A percentile compares a stretch with the other conserved stretches of the same genome.
Evolutionary conservation across 2,888 invertebrate genomes (phyloP).

Genomic region (Nemapogon koenigi): DNA sequence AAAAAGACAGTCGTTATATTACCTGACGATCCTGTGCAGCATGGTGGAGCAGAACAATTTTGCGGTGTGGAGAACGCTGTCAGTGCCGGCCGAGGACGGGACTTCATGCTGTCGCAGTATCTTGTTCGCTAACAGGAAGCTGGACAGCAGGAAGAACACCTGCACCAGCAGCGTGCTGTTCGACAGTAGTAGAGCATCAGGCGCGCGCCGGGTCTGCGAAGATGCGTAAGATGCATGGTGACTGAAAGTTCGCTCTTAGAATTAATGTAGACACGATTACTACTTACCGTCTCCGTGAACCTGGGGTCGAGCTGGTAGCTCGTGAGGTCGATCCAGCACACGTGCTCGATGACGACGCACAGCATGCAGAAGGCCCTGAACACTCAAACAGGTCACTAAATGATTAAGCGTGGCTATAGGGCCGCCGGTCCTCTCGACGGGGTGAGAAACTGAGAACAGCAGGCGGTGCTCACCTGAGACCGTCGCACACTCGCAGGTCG

Average conservation of each 20-base stretch:
- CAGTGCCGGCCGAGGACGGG: slow-evolving; percentile 19
- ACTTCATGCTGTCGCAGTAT: slow-evolving; percentile 32
- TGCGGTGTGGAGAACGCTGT: background rate
- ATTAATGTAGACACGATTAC: too few species aligned
- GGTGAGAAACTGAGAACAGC: too few species aligned
- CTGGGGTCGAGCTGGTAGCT: slow-evolving; percentile 37
- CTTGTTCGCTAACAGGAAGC: slow-evolving; percentile 52
- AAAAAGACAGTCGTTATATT: background rate
- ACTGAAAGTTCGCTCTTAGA: too few species aligned
- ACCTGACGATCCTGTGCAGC: slow-evolving; percentile 49
- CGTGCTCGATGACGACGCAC: slow-evolving; percentile 51
- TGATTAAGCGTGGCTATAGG: background rate
- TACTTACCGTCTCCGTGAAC: slow-evolving; percentile 34
- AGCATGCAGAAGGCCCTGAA: slow-evolving; percentile 44
- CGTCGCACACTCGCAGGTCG: slow-evolving; percentile 43
- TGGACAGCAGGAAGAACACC: slow-evolving; percentile 53
- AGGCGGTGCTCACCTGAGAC: slow-evolving; percentile 26
- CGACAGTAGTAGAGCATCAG: slow-evolving; percentile 41
- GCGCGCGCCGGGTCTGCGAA: slow-evolving; percentile 30
- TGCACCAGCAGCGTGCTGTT: slow-evolving; percentile 57
- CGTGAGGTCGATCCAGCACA: slow-evolving; percentile 47
- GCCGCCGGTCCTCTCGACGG: background rate
- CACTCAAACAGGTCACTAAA: background rate
- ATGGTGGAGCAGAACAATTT: slow-evolving; percentile 32
- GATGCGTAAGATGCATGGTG: background rate